Evolutionary conservation across 1,140 invertebrate genomes (phyloP).

Genomic region (Rhyacophila brunnea): DNA sequence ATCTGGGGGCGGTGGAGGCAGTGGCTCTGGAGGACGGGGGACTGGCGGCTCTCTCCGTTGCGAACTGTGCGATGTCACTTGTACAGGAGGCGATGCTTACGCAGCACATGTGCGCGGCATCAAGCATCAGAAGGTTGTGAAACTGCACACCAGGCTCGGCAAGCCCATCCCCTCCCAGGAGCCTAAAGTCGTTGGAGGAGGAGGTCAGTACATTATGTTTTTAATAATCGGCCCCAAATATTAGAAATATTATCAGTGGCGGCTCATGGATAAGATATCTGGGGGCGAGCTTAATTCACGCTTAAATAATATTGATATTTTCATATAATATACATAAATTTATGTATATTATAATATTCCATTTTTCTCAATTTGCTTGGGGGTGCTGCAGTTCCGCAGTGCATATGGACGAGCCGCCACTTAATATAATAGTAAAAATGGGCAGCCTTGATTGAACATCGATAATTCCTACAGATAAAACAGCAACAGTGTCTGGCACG

Average conservation of each 20-base stretch:
- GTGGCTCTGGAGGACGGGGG: conserved; percentile 48
- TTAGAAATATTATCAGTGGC: too few relatives aligned
- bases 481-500: conserved; percentile 62
- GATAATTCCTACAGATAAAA: conserved; percentile 37
- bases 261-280: too few relatives aligned
- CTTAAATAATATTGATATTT: too few relatives aligned
- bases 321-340: too few relatives aligned
- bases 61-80: conserved; percentile 95
- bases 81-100: conserved; percentile 96
- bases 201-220: conserved; percentile 33
- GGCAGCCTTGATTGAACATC: too few relatives aligned
- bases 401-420: too few relatives aligned
- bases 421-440: too few relatives aligned
- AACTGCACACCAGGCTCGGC: conserved; percentile 93
- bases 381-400: too few relatives aligned
- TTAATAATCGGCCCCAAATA: too few relatives aligned
- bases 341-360: too few relatives aligned
- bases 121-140: conserved; percentile 97
- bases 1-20: conserved; percentile 40
- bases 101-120: conserved; percentile 95
- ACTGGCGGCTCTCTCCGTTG: conserved; percentile 75
- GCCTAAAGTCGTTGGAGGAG: conserved; percentile 73
- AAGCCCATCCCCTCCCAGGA: conserved; percentile 96
- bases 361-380: too few relatives aligned
- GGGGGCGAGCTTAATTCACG: too few relatives aligned